These are phyloP conservation scores for Narcine bancroftii DNA, from an alignment of 2,113 vertebrate species.

Conservation along the genomic window DNA sequence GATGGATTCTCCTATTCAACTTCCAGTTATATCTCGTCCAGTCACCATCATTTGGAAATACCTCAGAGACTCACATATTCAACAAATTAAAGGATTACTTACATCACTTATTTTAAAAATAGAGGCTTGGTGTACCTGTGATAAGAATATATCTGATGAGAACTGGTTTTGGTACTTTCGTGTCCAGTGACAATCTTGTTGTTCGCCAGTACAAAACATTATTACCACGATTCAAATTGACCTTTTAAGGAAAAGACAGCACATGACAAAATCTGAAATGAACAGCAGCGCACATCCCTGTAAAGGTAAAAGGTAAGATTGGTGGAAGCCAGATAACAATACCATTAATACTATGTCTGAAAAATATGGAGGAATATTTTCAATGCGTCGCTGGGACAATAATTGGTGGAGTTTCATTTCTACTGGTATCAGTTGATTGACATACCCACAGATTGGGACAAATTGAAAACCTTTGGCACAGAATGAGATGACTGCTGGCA, in stretches of 20 bases:
- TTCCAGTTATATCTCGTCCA: not conserved
- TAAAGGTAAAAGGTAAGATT: not conserved
- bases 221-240: conserved; percentile 71
- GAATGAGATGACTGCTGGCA: not conserved
- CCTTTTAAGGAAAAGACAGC: conserved; percentile 49
- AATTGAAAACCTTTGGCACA: not conserved
- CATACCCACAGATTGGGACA: not conserved
- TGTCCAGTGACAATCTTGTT: conserved; percentile 63
- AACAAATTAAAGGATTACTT: not conserved
- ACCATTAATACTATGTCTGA: not conserved
- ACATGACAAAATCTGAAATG: not conserved
- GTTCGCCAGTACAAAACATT: conserved; percentile 91
- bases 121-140: conserved; percentile 63
- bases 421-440: not conserved
- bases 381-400: not conserved
- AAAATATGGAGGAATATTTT: not conserved
- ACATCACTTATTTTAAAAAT: not conserved
- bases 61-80: not conserved
- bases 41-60: not conserved
- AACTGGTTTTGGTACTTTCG: conserved; percentile 67
- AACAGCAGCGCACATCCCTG: not conserved
- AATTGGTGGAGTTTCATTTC: not conserved
- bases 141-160: conserved; percentile 77
- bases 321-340: not conserved
- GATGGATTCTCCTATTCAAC: not conserved